Conservation (phyloP, 92 coral and sea anemone genomes). For the Galaxea fascicularis region DNA sequence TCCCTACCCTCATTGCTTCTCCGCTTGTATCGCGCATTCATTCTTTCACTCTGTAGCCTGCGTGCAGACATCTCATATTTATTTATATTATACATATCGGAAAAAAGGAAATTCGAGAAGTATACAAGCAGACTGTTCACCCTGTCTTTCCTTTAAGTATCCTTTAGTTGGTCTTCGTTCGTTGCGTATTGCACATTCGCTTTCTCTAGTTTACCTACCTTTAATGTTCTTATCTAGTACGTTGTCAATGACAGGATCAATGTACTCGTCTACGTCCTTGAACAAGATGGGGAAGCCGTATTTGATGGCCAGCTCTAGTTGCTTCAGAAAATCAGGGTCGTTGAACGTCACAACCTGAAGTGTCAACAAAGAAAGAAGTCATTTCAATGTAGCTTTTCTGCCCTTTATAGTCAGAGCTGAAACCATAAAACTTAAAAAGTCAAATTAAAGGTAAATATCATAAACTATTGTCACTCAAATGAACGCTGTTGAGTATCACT, state of each 20-base stretch:
- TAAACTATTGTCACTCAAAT: neutral
- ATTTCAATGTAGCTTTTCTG: no score
- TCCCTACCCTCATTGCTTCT: no score
- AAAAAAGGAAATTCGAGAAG: no score
- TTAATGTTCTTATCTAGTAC: conserved; percentile 96
- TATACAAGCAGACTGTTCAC: no score
- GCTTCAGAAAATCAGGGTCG: conserved; percentile 98
- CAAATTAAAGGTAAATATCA: no score
- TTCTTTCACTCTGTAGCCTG: no score
- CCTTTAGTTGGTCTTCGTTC: neutral
- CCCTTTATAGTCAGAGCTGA: no score
- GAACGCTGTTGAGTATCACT: neutral
- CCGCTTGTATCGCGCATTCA: no score
- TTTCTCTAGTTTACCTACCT: conserved; percentile 41
- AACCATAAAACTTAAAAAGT: neutral
- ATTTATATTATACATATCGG: no score
- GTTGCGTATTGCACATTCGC: neutral
- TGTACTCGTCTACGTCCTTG: conserved; percentile 98
- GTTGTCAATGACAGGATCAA: conserved; percentile 97
- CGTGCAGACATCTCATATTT: no score
- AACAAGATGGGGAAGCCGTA: conserved; percentile 98
- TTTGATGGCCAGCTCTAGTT: conserved; percentile 97
- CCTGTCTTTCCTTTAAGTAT: neutral
- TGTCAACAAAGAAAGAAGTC: neutral
- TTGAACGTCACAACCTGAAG: conserved; percentile 94